Evolutionary conservation across 2,113 vertebrate genomes (phyloP), one percentile per base, ranked within the genome.

Genomic region (Speoplatyrhinus poulsoni): DNA sequence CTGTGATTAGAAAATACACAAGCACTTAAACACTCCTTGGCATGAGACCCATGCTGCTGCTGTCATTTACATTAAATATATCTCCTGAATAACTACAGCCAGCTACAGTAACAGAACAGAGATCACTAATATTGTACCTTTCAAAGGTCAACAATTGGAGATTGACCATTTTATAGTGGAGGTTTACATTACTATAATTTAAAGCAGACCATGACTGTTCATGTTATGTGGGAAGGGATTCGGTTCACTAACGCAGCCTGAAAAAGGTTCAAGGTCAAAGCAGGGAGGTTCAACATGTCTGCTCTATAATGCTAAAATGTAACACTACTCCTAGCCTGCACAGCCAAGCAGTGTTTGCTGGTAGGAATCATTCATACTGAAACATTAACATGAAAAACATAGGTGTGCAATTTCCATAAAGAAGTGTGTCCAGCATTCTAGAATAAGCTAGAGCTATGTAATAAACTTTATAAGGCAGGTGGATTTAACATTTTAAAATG

Each of bases 391-490:
- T 41, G 7, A 41, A 41, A 48, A 46, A 69, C 41, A 8, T 50
- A 16, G 3, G 41, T 33, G 36, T 41, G 49, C 54, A 10, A 26
- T 55, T n/a, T 33, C 19, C 6, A 7, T 9, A 58, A 9, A 12
- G 62, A 57, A 52, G 52, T 55, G 17, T 71, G 54, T 81, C 74
- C 76, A 82, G 85, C 79, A 26, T 69, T 59, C 67, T n/a, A 26
- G 53, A 10, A 54, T 13, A 9, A 76, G 52, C 69, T 50, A n/a
- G n/a, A 3, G 9, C 47, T 55, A 81, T 79, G 85, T 85, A 78
- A 82, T 85, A 70, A 76, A 70, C 67, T 75, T 62, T 53, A 73
- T 87, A 85, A 89, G 87, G 87, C 85, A 80, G 76, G 53, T 11
- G 48, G 64, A 9, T 62, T 53, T 80, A 79, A 77, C 77, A 46